Percentiles rank a stretch among this genome's conserved stretches.
Conservation (phyloP, 2,888 invertebrate species). For the Leucoma salicis region DNA sequence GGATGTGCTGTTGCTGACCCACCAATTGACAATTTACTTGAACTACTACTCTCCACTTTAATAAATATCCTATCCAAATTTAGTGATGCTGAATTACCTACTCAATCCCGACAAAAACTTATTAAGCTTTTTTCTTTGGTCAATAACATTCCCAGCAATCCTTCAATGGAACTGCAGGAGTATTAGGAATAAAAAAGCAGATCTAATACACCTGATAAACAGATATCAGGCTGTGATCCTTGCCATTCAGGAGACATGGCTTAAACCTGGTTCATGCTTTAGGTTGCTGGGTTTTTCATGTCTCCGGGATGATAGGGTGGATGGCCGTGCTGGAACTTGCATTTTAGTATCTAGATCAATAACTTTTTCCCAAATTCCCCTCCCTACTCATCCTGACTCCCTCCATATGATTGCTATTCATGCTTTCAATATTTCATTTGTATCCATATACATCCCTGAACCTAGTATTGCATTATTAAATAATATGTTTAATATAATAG, state of each 20-base stretch:
- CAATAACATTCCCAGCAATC: neutral
- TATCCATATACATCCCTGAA: neutral
- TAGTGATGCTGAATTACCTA: neutral
- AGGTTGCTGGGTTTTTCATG: no score
- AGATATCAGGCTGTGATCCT: neutral
- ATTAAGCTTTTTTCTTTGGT: neutral
- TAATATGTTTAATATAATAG: neutral
- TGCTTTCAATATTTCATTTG: neutral
- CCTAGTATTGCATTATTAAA: neutral
- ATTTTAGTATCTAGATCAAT: neutral
- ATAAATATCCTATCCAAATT: neutral
- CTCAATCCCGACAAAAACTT: neutral
- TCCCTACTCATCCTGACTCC: neutral
- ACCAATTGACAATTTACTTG: neutral
- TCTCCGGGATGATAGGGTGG: no score
- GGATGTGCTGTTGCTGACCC: neutral
- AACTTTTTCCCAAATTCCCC: neutral
- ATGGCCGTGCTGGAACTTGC: neutral
- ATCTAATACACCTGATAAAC: neutral
- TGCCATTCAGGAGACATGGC: no score
- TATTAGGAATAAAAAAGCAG: neutral
- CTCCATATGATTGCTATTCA: neutral
- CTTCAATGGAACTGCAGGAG: neutral
- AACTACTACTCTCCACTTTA: neutral
- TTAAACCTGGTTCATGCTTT: no score